Evolutionary conservation across 2,888 invertebrate species (phyloP), one percentile per base, ranked within the genome.

Genomic region (Allacma fusca): DNA sequence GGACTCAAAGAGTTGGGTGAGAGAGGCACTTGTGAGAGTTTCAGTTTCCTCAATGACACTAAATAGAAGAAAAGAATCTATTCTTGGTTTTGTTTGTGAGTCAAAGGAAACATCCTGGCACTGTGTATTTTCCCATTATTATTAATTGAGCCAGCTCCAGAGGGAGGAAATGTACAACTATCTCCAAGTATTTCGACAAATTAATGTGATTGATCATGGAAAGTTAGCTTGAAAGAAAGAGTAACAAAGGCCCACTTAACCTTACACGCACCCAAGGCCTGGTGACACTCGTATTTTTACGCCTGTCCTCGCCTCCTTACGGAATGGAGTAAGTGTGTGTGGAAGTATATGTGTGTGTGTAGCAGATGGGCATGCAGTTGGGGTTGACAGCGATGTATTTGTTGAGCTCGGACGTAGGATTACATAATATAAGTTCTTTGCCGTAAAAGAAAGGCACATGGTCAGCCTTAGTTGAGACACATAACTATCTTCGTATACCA

Each of bases 171-270:
- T 19, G n/a, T 13, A 16, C 2, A 50, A 4, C 1, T 50, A 50
- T 16, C 5, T n/a, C 5, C 2, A 50, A 50, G 50, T 50, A 50
- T 50, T 50, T 50, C 2, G 50, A 50, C 50, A 50, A 50, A 50
- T 50, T 50, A 50, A 50, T 50, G 50, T 50, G 50, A 50, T 50
- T 50, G 50, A 50, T 50, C 50, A 50, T 50, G 50, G 50, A 50
- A 50, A 50, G 50, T 50, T 50, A n/a, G 50, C 50, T n/a, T 19
- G n/a, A n/a, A 50, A 50, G 50, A 16, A 50, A 50, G 2, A 50
- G 50, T 50, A 16, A 50, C 50, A 50, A 50, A 50, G n/a, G 16
- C 16, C 50, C 50, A 50, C 50, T 50, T 50, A 50, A 50, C 50
- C 50, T 50, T n/a, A 13, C 50, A 50, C 9, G 16, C 50, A 50